Conservation (phyloP, 2,113 vertebrate species). For the Tupaia chinensis region DNA sequence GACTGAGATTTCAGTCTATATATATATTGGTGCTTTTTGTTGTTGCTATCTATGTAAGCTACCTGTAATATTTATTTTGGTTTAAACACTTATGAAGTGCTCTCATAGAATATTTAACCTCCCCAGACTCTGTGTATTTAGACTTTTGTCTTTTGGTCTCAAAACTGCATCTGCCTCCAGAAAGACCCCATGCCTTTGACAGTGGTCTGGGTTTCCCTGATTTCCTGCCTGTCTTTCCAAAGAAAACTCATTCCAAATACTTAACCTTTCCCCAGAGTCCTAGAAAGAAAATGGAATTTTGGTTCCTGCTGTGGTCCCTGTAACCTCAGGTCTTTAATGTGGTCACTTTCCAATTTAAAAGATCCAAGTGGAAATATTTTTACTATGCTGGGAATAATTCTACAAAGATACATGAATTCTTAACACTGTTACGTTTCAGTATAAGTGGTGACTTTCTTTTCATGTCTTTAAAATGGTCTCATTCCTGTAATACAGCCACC, state of each 20-base stretch:
- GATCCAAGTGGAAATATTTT: slow-evolving; percentile 84
- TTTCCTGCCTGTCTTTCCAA: slow-evolving; percentile 62
- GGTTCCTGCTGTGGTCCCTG: slow-evolving; percentile 81
- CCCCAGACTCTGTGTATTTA: neutral
- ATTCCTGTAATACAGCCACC: slow-evolving; percentile 81
- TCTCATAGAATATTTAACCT: neutral
- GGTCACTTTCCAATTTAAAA: slow-evolving; percentile 78
- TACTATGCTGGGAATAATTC: slow-evolving; percentile 79
- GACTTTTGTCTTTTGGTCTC: neutral
- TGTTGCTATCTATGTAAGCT: neutral
- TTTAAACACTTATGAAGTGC: neutral
- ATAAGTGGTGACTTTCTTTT: slow-evolving; percentile 77
- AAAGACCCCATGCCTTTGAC: slow-evolving; percentile 55
- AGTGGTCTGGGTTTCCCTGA: slow-evolving; percentile 63
- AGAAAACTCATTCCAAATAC: slow-evolving; percentile 58
- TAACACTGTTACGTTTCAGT: slow-evolving; percentile 78
- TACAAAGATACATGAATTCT: slow-evolving; percentile 66
- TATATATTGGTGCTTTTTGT: neutral
- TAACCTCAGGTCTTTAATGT: slow-evolving; percentile 88
- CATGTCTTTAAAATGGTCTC: slow-evolving; percentile 79
- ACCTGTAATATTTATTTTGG: neutral
- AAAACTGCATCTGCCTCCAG: slow-evolving; percentile 49
- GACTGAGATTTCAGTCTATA: neutral
- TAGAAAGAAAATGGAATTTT: slow-evolving; percentile 77
- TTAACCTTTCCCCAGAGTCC: slow-evolving; percentile 51